Base-by-base conservation (phyloP, 2,888 invertebrate genomes). In the Ptychoptera contaminata region DNA sequence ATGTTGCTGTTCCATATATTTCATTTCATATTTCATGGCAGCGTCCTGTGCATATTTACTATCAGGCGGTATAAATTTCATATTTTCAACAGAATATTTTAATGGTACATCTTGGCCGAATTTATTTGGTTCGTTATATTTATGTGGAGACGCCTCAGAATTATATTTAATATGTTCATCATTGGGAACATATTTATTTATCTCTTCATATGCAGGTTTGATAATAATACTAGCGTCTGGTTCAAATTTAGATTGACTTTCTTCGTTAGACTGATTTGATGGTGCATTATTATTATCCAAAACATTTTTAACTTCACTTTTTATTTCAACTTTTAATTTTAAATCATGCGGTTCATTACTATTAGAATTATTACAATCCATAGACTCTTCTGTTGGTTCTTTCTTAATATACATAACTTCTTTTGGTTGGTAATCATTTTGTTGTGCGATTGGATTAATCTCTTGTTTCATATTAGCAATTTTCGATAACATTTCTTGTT, bases 251-350 rank as follows among this genome's bases (percentile, higher is more conserved):
- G 23, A 23, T 23, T 5, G 23, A 23, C 7, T 23, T 23, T 23
- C 23, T 5, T 23, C 23, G 70, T 70, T 49, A 16, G 14, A 23
- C 5, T 62, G 56, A 50, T 60, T 58, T 44, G 63, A 57, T 49
- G 68, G 59, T 23, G 29, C 43, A 16, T 43, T 23, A 12, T 16
- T 35, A 31, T 37, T 32, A 3, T 38, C 40, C 34, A 8, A 48
- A 35, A 34, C 44, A 46, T 43, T 44, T 48, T 54, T 57, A 31
- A 63, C 58, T 49, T 63, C 64, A 44, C 65, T 68, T 48, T 67
- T 68, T 43, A 75, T 69, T 60, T 80, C 81, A 54, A 79, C 77
- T 55, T 80, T 81, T 31, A 81, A 77, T 58, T 81, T 81, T 45
- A 80, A 64, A 60, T 81, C 80, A 56, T 81, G 79, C 8, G 80